phyloP scores from a whole-genome alignment of 2,888 invertebrate genomes.

The Stenchaetothrips biformis region DNA sequence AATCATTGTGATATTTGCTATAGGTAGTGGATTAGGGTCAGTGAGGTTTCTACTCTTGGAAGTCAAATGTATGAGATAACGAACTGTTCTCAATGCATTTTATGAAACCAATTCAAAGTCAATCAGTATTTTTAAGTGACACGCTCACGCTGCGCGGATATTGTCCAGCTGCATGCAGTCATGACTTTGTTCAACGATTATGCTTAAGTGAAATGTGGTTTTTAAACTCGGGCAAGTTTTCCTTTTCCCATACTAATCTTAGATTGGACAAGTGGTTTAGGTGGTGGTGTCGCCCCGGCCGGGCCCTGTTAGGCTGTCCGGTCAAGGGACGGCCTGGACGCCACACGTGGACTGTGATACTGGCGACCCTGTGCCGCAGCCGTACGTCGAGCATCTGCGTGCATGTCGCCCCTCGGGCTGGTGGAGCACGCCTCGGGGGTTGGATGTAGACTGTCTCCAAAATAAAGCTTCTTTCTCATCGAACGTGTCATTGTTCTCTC shows the following conservation, averaged over 20 bases:
- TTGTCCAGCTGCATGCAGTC: too few species aligned
- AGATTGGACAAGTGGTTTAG: background rate
- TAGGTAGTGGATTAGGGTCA: background rate
- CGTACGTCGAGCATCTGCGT: too few species aligned
- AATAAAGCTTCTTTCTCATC: slow-evolving; percentile 15
- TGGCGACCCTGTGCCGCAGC: background rate
- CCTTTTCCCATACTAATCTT: too few species aligned
- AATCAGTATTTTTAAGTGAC: too few species aligned
- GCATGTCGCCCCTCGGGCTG: background rate
- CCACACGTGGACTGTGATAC: background rate
- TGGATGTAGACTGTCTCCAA: slow-evolving; percentile 7
- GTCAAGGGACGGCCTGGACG: too few species aligned
- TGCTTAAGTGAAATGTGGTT: background rate
- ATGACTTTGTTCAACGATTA: too few species aligned
- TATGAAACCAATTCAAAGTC: too few species aligned
- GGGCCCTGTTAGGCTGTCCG: too few species aligned
- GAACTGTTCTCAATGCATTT: too few species aligned
- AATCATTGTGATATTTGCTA: slow-evolving; percentile 23
- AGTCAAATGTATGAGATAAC: too few species aligned
- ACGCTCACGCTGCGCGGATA: too few species aligned
- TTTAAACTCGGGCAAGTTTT: background rate
- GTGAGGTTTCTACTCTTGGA: background rate
- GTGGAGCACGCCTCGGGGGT: background rate
- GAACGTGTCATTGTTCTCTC: background rate
- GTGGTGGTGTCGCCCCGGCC: background rate